Conservation (phyloP, 2,797 vertebrate genomes). For the Loriculus beryllinus region DNA sequence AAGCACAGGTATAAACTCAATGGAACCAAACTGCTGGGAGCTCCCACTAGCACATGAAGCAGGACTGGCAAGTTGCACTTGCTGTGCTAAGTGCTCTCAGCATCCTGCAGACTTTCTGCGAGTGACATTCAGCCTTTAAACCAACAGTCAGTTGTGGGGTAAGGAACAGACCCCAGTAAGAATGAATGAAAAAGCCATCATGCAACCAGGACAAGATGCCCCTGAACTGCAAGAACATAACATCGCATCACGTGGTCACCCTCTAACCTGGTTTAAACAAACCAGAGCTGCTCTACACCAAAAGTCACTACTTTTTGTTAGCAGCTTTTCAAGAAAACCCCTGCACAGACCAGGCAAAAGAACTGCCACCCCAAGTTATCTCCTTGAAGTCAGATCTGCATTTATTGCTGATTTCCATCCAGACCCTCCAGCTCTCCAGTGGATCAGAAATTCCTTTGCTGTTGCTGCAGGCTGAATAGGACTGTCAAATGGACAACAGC, state of each 20-base stretch:
- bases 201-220: not conserved
- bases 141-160: accelerated
- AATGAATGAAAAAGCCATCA: not conserved
- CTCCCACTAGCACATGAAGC: not conserved
- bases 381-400: not conserved
- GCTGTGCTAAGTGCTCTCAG: not conserved
- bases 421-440: not conserved
- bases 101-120: accelerated
- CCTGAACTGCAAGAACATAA: not conserved
- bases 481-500: not conserved
- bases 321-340: not conserved
- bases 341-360: not conserved
- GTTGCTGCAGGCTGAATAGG: not conserved
- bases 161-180: not conserved
- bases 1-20: not conserved
- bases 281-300: not conserved
- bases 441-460: not conserved
- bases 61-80: not conserved
- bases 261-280: not conserved
- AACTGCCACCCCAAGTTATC: not conserved
- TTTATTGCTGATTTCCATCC: not conserved
- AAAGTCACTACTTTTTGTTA: not conserved
- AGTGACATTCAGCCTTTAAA: not conserved
- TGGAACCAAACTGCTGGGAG: not conserved
- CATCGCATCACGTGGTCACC: not conserved